These are phyloP conservation scores for Agrochola lychnidis DNA, from an alignment of 2,888 invertebrate species.

Conservation along the genomic window DNA sequence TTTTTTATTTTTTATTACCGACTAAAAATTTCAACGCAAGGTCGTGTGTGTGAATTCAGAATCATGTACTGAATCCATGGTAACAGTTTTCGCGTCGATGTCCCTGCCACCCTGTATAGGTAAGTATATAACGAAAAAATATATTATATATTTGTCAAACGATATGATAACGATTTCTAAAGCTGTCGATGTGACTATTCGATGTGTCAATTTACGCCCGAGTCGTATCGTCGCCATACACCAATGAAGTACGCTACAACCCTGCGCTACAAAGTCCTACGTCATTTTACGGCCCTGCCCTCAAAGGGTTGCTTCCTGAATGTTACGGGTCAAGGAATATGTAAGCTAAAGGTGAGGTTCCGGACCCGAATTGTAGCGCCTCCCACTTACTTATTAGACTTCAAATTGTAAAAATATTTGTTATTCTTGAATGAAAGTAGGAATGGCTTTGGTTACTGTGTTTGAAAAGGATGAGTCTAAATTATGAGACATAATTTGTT, in stretches of 20 bases:
- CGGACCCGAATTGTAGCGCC: constrained; percentile 25
- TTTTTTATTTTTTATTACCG: no score
- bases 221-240: constrained; percentile 1
- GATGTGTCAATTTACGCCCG: constrained; percentile 13
- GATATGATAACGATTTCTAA: no score
- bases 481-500: constrained; percentile 9
- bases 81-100: no score
- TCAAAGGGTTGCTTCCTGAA: constrained; percentile 50
- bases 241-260: constrained; percentile 30
- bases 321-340: constrained; percentile 47
- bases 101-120: no score
- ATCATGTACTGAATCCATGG: no score
- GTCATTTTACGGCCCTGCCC: constrained; percentile 32
- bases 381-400: constrained; percentile 8
- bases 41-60: no score
- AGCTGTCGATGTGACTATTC: not conserved
- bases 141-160: no score
- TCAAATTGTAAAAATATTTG: constrained; percentile 35
- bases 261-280: constrained; percentile 23
- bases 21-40: no score
- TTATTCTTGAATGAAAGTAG: not conserved
- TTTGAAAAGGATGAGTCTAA: constrained; percentile 18
- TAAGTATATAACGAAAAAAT: no score
- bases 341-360: constrained; percentile 37
- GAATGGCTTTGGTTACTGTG: not conserved